These are phyloP conservation scores for Meriones psammophilus DNA, from an alignment of 2,797 vertebrate species.

Conservation along the genomic window DNA sequence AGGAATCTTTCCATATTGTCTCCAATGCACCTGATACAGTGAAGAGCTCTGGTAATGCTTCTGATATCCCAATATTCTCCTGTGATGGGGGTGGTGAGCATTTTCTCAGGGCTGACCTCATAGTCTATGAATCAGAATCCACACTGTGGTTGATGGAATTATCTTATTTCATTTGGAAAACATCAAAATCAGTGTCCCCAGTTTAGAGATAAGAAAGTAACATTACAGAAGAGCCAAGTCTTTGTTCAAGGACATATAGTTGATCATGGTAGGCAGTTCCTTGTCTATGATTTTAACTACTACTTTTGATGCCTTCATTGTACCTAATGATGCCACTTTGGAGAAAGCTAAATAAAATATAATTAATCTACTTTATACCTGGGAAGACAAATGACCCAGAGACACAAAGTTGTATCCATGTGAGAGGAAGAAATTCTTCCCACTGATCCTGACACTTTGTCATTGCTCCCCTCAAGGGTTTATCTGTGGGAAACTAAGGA, in stretches of 20 bases:
- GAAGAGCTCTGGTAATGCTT: not conserved
- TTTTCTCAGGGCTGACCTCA: not conserved
- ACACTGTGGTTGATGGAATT: not conserved
- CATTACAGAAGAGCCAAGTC: not conserved
- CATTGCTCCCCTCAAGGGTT: not conserved
- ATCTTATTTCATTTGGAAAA: not conserved
- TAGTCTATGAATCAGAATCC: not conserved
- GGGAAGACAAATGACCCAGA: not conserved
- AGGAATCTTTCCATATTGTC: not conserved
- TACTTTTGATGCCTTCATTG: not conserved
- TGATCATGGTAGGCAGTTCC: not conserved
- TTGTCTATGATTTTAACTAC: not conserved
- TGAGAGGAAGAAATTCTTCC: not conserved
- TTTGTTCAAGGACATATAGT: slow-evolving; percentile 22
- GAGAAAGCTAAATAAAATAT: not conserved
- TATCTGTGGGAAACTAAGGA: not conserved
- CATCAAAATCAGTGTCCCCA: not conserved
- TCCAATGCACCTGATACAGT: not conserved
- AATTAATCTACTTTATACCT: not conserved
- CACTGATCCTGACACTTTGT: not conserved
- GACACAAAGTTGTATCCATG: not conserved
- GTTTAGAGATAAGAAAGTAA: slow-evolving; percentile 36
- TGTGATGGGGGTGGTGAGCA: not conserved
- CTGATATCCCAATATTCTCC: not conserved
- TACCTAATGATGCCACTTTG: not conserved